A percentile compares a stretch with the other conserved stretches of the same genome.
phyloP scores from a whole-genome alignment of 2,888 invertebrate species.

The Cheilosia vernalis region DNA sequence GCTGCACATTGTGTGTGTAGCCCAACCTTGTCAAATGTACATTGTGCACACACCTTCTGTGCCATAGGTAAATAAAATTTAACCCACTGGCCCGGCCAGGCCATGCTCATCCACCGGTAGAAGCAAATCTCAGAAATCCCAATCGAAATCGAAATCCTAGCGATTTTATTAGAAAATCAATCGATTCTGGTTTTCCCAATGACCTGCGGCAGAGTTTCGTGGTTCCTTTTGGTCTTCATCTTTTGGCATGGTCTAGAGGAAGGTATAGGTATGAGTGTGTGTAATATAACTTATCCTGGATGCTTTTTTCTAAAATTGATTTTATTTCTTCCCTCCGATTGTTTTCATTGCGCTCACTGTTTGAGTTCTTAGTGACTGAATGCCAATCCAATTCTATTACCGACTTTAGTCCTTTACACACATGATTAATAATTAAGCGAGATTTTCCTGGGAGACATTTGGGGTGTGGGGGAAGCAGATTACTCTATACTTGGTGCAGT shows the following conservation, averaged over 20 bases:
- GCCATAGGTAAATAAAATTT: constrained; percentile 61
- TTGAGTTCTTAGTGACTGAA: constrained; percentile 73
- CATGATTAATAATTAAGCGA: constrained; percentile 82
- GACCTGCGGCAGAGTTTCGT: constrained; percentile 54
- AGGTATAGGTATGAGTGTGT: constrained; percentile 9
- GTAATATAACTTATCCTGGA: constrained; percentile 66
- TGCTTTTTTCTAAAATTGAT: constrained; percentile 34
- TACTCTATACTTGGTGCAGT: constrained; percentile 56
- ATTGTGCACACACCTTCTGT: constrained; percentile 29
- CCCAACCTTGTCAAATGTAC: constrained; percentile 64
- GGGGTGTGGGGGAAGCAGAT: constrained; percentile 51
- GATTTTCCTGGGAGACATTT: constrained; percentile 51
- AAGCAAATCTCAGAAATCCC: constrained; percentile 70
- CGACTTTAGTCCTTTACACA: constrained; percentile 79
- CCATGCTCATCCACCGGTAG: constrained; percentile 9
- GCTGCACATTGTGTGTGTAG: constrained; percentile 40
- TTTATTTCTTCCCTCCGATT: constrained; percentile 25
- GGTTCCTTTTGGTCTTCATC: constrained; percentile 52
- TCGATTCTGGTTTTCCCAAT: constrained; percentile 64
- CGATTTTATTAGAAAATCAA: constrained; percentile 74
- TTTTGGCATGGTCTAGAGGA: constrained; percentile 37
- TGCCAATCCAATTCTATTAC: constrained; percentile 78
- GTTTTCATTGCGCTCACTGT: constrained; percentile 59
- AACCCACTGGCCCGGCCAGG: constrained; percentile 63
- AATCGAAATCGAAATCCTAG: constrained; percentile 70